Percentiles rank a stretch among this genome's conserved stretches.
Conservation (phyloP, 2,888 invertebrate species). For the Drosophila birchii region DNA sequence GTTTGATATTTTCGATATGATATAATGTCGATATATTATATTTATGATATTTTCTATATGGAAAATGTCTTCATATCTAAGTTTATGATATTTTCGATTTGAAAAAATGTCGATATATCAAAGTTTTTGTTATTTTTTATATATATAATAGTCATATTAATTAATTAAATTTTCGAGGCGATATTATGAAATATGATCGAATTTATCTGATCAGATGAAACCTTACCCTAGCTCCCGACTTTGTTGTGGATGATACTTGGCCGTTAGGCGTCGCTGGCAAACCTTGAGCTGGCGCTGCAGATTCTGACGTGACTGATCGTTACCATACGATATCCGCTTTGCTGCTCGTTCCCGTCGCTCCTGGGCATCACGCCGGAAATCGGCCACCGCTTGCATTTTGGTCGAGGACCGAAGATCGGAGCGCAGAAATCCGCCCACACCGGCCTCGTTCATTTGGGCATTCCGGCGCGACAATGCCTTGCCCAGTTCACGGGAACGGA, state of each 20-base stretch:
- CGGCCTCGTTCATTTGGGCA: conserved; percentile 49
- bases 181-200: no score
- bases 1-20: background rate
- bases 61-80: no score
- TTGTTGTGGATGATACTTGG: background rate
- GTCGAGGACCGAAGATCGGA: conserved; percentile 47
- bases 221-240: background rate
- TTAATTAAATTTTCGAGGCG: no score
- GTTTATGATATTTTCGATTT: background rate
- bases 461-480: conserved; percentile 72
- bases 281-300: conserved; percentile 57
- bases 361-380: conserved; percentile 39
- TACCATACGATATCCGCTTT: conserved; percentile 74
- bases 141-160: no score
- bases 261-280: conserved; percentile 28
- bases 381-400: conserved; percentile 52
- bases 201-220: no score
- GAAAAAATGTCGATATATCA: background rate
- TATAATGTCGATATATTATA: no score
- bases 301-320: conserved; percentile 72
- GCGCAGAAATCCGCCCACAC: conserved; percentile 35
- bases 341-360: conserved; percentile 60
- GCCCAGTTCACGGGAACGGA: conserved; percentile 68
- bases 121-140: no score
- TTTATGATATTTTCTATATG: no score